Evolutionary conservation across 2,888 invertebrate species (phyloP), one percentile per base, ranked within the genome.

Genomic region (Euplexia lucipara): DNA sequence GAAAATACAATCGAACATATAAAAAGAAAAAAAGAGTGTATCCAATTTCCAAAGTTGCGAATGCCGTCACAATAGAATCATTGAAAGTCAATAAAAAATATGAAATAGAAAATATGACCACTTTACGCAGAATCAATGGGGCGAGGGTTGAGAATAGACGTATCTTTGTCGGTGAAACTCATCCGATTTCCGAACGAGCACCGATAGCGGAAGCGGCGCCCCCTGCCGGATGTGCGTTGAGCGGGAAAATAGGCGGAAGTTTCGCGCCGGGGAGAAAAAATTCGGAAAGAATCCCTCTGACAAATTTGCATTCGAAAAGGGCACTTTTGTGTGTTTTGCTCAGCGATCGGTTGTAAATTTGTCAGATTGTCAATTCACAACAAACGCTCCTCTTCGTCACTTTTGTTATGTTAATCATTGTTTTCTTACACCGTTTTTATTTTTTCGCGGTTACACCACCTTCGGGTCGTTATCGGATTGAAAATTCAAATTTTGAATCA

Each of bases 241-340:
- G 92, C 94, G 94, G 91, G 94, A 95, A 95, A 95, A 95, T 93
- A 92, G 92, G 91, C 94, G 95, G 95, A 95, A 95, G 94, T 92
- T 90, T 91, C 90, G 84, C 87, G 78, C 89, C 88, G 86, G 87
- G 85, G 86, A 85, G 87, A 91, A 92, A 91, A 92, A 91, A 90
- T 84, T 83, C 83, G 83, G 87, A 92, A 92, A 91, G 91, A 92
- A 92, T 87, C 87, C 88, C 87, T 83, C 86, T 84, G 90, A 89
- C 89, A 91, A 92, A 95, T 95, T 95, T 95, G 92, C 94, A 95
- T 95, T 86, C 90, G 91, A 92, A 94, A 92, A 83, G 83, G 93
- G 91, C 92, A 91, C 92, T 93, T 91, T 92, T 92, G 92, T 91
- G 89, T 90, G 85, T 87, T 90, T 88, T 90, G 83, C 88, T 82